These are phyloP conservation scores for Cotesia vestalis DNA, from an alignment of 1,140 invertebrate genomes.

Conservation along the genomic window DNA sequence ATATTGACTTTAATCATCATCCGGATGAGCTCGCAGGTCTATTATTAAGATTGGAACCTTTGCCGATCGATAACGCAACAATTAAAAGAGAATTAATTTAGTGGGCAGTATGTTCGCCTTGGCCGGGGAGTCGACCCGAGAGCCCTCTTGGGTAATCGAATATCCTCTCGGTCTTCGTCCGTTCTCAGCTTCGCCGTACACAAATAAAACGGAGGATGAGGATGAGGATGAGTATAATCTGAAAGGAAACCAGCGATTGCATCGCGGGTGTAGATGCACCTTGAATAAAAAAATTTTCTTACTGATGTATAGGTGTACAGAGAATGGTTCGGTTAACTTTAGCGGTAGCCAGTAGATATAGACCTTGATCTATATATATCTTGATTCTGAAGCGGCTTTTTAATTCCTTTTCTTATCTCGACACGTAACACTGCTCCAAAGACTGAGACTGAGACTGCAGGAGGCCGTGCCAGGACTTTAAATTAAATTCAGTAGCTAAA, in stretches of 20 bases:
- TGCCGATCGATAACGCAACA: conserved; percentile 35
- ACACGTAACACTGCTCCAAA: not conserved
- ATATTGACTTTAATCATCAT: conserved; percentile 35
- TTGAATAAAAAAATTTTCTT: too few relatives aligned
- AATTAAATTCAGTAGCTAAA: too few relatives aligned
- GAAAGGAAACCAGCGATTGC: too few relatives aligned
- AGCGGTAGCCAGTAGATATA: conserved; percentile 18
- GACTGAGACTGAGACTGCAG: not conserved
- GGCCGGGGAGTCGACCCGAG: not conserved
- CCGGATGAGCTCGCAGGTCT: conserved; percentile 23
- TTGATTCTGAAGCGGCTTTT: conserved; percentile 4
- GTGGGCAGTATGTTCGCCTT: not conserved
- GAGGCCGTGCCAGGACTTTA: conserved; percentile 19
- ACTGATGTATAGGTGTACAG: not conserved
- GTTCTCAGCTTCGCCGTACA: conserved; percentile 36
- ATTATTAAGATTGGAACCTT: conserved; percentile 36
- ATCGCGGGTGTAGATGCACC: too few relatives aligned
- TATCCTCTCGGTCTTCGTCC: conserved; percentile 29
- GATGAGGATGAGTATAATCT: not conserved
- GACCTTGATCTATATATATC: conserved; percentile 23
- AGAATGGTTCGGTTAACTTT: not conserved
- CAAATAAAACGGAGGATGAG: too few relatives aligned
- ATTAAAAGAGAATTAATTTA: conserved; percentile 40
- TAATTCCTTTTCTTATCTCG: not conserved
- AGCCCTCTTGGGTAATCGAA: conserved; percentile 34